Evolutionary conservation across 2,888 invertebrate genomes (phyloP).

Genomic region (Drosophila gaucha): DNA sequence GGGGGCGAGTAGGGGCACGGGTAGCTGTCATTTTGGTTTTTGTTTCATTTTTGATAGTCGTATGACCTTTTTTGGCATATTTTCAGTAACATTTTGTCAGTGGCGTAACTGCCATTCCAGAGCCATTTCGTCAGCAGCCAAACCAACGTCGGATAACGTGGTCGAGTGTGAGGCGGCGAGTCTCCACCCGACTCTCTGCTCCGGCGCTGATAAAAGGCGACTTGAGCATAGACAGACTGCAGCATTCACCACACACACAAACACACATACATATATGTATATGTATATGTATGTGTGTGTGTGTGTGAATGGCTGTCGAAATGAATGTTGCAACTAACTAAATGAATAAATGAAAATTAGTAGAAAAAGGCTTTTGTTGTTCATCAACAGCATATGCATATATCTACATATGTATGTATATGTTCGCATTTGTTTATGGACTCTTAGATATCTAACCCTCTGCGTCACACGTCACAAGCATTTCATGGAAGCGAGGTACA

Average conservation of each 20-base stretch:
- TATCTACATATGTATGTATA: not conserved
- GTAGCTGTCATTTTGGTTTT: conserved; percentile 63
- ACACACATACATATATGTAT: conserved; percentile 24
- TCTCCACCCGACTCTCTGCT: conserved; percentile 50
- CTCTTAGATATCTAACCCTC: not conserved
- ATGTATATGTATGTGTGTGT: conserved; percentile 30
- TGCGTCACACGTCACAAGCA: not conserved
- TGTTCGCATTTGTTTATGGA: not conserved
- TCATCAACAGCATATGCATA: conserved; percentile 11
- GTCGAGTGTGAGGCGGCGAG: not conserved
- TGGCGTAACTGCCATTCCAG: conserved; percentile 56
- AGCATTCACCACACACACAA: conserved; percentile 25
- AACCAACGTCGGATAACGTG: conserved; percentile 15
- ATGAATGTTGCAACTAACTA: conserved; percentile 76
- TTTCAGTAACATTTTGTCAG: conserved; percentile 74
- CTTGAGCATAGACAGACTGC: conserved; percentile 37
- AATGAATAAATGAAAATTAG: conserved; percentile 80
- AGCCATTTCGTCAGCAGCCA: conserved; percentile 61
- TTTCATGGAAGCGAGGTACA: not conserved
- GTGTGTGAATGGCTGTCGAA: conserved; percentile 59
- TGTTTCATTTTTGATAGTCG: conserved; percentile 61
- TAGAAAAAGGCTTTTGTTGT: conserved; percentile 54
- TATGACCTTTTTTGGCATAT: conserved; percentile 76
- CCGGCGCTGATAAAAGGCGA: conserved; percentile 67
- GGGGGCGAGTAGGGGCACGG: conserved; percentile 18